Evolutionary conservation across 1,140 invertebrate species (phyloP), one percentile per base, ranked within the genome.

Genomic region (Alviniconcha marisindica): DNA sequence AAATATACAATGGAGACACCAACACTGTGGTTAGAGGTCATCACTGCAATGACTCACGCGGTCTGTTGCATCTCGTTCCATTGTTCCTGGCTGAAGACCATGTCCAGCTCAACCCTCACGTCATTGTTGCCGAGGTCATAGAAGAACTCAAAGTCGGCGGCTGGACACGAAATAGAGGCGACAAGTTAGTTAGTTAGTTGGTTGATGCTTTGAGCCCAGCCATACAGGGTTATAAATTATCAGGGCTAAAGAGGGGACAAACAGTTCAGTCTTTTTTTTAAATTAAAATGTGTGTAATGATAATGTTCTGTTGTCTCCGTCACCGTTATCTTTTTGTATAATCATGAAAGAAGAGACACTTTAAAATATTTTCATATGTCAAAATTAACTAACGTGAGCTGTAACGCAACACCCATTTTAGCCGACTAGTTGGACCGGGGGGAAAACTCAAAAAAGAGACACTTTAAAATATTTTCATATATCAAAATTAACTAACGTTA

Each of bases 61-160:
- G 36, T 24, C 33, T 7, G 48, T 21, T 85, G 69, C 31, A 63
- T 51, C 14, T 33, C 40, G 14, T 69, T 81, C 76, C 77, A 85
- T 21, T 85, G 80, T 40, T 82, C 81, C 12, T 76, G 36, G 42
- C 40, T 82, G 60, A 78, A 71, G 7, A 85, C 7, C 42, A 85
- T 82, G 51, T 85, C 84, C 69, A 71, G 42, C 38, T 85, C 84
- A 24, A 82, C 66, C 24, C 71, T 77, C 1, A 85, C 76, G 54
- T 82, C 81, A 28, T 60, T n/a, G 2, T 66, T 33, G n/a, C 81
- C 73, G n/a, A 33, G 38, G 33, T 77, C 81, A 40, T 80, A 80
- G 78, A 80, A 80, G 40, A 80, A 80, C 24, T 66, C 78, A 28
- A 80, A 80, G 4, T 80, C 78, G 21, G 18, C 18, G 36, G 56